phyloP scores from a whole-genome alignment of 2,113 vertebrate species.

The Pelecanus crispus region DNA sequence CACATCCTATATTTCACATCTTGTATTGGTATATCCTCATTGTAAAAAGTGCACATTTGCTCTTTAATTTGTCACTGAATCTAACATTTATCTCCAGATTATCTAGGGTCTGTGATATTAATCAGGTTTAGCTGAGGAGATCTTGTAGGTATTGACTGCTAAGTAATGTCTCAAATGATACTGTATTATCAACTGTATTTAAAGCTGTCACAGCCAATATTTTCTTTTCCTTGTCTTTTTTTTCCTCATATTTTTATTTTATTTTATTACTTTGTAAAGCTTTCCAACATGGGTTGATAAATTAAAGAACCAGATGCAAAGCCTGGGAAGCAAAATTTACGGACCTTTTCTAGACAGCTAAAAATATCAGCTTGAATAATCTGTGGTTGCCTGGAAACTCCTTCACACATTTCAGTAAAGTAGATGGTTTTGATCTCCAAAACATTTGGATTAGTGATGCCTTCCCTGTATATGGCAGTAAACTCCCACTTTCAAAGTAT shows the following conservation, averaged over 20 bases:
- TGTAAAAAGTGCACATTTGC: not conserved
- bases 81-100: not conserved
- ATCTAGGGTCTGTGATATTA: not conserved
- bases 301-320: not conserved
- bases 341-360: not conserved
- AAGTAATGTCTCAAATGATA: not conserved
- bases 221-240: not conserved
- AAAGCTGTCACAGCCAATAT: not conserved
- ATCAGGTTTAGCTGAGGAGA: not conserved
- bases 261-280: not conserved
- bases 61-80: not conserved
- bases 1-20: not conserved
- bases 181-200: not conserved
- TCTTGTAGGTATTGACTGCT: not conserved
- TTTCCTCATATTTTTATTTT: not conserved
- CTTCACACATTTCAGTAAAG: not conserved
- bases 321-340: not conserved
- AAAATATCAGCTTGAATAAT: not conserved
- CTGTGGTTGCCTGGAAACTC: not conserved
- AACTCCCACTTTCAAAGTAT: not conserved
- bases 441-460: not conserved
- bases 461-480: not conserved
- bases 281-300: not conserved
- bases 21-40: not conserved
- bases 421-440: not conserved